phyloP scores from a whole-genome alignment of 2,888 invertebrate species.

The Parascotia fuliginaria region DNA sequence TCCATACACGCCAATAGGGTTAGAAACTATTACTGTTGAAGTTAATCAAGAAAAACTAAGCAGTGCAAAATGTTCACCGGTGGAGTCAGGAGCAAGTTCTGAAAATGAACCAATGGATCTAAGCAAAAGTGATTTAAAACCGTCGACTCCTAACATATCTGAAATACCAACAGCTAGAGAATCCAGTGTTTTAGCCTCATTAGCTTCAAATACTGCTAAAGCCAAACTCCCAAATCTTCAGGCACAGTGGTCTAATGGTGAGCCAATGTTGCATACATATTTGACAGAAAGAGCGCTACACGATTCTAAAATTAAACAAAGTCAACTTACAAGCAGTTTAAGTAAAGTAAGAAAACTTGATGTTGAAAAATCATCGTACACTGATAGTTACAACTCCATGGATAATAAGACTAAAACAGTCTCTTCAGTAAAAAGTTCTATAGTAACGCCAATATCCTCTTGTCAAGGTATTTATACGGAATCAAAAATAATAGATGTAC shows the following conservation, averaged over 20 bases:
- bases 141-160: constrained; percentile 58
- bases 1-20: constrained; percentile 85
- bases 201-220: constrained; percentile 87
- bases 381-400: constrained; percentile 54
- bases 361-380: constrained; percentile 59
- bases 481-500: constrained; percentile 44
- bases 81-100: constrained; percentile 65
- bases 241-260: constrained; percentile 85
- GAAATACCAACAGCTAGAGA: constrained; percentile 88
- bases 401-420: constrained; percentile 45
- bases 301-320: constrained; percentile 90
- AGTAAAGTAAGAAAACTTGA: constrained; percentile 72
- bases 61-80: constrained; percentile 51
- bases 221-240: constrained; percentile 86
- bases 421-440: constrained; percentile 40
- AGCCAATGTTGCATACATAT: constrained; percentile 90
- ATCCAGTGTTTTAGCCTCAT: constrained; percentile 86
- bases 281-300: constrained; percentile 90
- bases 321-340: constrained; percentile 78
- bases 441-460: constrained; percentile 44
- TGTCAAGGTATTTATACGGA: constrained; percentile 43
- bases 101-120: constrained; percentile 85
- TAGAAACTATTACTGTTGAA: constrained; percentile 60
- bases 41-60: constrained; percentile 61
- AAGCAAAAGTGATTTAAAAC: constrained; percentile 74